These are phyloP conservation scores for Acanthochromis polyacanthus DNA, from an alignment of 2,113 vertebrate genomes.

Conservation along the genomic window DNA sequence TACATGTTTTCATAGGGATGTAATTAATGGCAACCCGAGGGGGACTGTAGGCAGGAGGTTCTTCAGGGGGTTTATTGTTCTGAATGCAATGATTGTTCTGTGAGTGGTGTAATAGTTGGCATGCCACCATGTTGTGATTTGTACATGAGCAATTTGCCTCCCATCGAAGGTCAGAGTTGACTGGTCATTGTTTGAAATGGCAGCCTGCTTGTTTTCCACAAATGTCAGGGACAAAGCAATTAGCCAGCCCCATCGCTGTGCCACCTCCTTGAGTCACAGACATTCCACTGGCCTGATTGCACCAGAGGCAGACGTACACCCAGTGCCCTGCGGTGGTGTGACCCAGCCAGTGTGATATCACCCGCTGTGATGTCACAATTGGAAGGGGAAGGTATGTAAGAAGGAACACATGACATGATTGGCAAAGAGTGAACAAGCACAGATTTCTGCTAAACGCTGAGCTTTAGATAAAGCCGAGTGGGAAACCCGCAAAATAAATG, in stretches of 20 bases:
- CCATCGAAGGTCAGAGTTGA: conserved; percentile 70
- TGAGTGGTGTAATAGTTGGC: conserved; percentile 71
- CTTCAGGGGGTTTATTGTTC: conserved; percentile 30
- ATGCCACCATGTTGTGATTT: conserved; percentile 57
- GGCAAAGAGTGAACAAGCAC: conserved; percentile 26
- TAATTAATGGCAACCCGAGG: not conserved
- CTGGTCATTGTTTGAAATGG: conserved; percentile 76
- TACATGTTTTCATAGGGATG: conserved; percentile 2
- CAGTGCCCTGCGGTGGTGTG: conserved; percentile 45
- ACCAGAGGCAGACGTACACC: conserved; percentile 15
- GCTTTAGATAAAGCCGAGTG: conserved; percentile 26
- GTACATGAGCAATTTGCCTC: conserved; percentile 58
- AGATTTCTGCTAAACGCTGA: conserved; percentile 9
- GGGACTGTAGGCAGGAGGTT: conserved; percentile 7
- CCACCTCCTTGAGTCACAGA: conserved; percentile 57
- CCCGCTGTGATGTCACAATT: conserved; percentile 52
- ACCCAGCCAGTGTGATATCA: conserved; percentile 44
- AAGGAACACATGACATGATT: conserved; percentile 48
- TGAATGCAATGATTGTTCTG: conserved; percentile 62
- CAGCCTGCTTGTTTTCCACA: conserved; percentile 59
- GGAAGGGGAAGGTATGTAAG: conserved; percentile 56
- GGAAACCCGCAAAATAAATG: conserved; percentile 21
- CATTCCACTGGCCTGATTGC: conserved; percentile 59
- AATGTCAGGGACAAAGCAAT: conserved; percentile 71
- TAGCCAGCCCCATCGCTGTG: conserved; percentile 53